Base-by-base conservation (phyloP, 2,888 invertebrate genomes). In the Epirrita christyi region DNA sequence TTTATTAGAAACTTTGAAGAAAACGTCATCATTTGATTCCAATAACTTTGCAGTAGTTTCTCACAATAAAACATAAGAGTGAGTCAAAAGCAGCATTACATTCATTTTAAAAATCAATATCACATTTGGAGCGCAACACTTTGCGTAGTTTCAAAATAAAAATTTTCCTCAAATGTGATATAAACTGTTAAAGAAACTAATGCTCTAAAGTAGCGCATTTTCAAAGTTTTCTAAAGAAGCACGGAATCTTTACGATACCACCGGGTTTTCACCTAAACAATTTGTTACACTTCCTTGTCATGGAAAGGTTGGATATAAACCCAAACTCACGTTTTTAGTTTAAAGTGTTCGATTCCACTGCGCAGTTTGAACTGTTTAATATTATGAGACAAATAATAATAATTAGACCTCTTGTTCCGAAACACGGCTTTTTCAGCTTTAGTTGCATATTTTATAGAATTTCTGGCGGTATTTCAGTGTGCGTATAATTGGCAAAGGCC, bases 211-310 rank as follows among this genome's bases (percentile, higher is more conserved):
- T 65, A 75, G 76, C 74, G 80, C 75, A 78, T 80, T 78, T 79
- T 70, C 71, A 64, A 77, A 78, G 71, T 65, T 76, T 73, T 70
- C 68, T 70, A 72, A 74, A 74, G 69, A 77, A 73, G 76, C 78
- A 70, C 59, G 74, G 69, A 61, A 75, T 79, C 77, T 83, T 82
- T 84, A 84, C 78, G 79, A 76, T 73, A 75, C 84, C 80, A 64
- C 70, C 53, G 85, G 83, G 84, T 78, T 75, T 81, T 78, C 77
- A 82, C 81, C 80, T 80, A 72, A 70, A 74, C 78, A 75, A 79
- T 69, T 67, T 66, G 64, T 64, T 59, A 61, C 63, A 64, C 64
- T 71, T 70, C 67, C 69, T 46, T 54, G 50, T 54, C 68, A 66
- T 64, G 69, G 70, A 71, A 76, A 73, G 70, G 66, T 65, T 64